Base-by-base conservation (phyloP, 2,113 vertebrate species). In the Numenius arquata region DNA sequence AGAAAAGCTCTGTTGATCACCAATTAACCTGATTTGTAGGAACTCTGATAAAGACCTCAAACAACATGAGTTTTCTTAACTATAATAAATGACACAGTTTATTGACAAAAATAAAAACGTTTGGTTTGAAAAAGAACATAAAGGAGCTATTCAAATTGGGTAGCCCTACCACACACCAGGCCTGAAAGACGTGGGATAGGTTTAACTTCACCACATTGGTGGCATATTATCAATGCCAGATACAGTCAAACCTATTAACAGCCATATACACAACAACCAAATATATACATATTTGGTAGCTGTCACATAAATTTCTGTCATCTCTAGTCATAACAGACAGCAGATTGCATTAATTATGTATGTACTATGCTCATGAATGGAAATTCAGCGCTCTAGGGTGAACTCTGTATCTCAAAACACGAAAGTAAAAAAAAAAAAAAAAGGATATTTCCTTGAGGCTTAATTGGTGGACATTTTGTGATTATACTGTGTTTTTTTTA, bases 1-100 rank as follows among this genome's bases (percentile, higher is more conserved):
- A 98, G 96, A 98, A 98, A 99, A 98, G 97, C 98, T 98, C 97
- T 97, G 99, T 98, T 99, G 99, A 99, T 99, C 99, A 99, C 98
- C 99, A 99, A 99, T 99, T 99, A 99, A 99, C 99, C 99, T 99
- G 99, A 99, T 99, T 99, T 99, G 99, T 99, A 98, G 98, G 96
- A 98, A 98, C 98, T 98, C 98, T 99, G 98, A 99, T 99, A 99
- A 98, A 98, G 98, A 98, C 98, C 97, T 98, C 94, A 96, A 98
- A 97, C 97, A 97, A 98, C 98, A 98, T 96, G 97, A 98, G 97
- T 98, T 98, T 98, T 98, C 98, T 98, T 97, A 96, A 98, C 93
- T 96, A 94, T 96, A 96, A 96, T 98, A 98, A 98, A 98, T 98
- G 98, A 98, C 98, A 98, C 96, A 98, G 98, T 98, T 98, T 98